Percentiles rank a stretch among this genome's conserved stretches.
These are phyloP conservation scores for Protobothrops mucrosquamatus DNA, from an alignment of 2,113 vertebrate species.

Conservation along the genomic window DNA sequence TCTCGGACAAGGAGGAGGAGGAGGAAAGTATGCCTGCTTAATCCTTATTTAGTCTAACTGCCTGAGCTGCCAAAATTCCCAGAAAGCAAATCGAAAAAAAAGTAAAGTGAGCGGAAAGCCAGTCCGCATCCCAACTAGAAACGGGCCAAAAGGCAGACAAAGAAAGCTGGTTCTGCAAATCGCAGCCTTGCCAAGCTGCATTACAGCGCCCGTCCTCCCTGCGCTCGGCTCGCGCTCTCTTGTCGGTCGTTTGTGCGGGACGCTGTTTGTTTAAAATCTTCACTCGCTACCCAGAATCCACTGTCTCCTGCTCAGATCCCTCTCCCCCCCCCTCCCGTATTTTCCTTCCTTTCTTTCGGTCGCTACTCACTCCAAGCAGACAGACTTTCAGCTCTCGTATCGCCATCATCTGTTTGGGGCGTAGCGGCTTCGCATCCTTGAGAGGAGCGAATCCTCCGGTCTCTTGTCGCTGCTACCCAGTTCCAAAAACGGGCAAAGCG, in stretches of 20 bases:
- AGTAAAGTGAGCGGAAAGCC: not conserved
- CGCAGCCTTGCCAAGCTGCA: not conserved
- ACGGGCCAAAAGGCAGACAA: not conserved
- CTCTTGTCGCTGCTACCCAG: slow-evolving; percentile 28
- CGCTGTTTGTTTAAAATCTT: not conserved
- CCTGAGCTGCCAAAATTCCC: not conserved
- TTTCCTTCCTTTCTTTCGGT: not conserved
- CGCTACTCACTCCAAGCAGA: slow-evolving; percentile 90
- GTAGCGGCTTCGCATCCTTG: slow-evolving; percentile 54
- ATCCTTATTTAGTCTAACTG: not conserved
- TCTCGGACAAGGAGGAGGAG: not conserved
- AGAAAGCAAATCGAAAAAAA: not conserved
- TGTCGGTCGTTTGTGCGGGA: not conserved
- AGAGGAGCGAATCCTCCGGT: slow-evolving; percentile 3
- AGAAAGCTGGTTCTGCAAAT: not conserved
- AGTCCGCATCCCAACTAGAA: not conserved
- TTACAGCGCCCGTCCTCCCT: not conserved
- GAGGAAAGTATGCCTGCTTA: not conserved
- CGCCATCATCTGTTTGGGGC: slow-evolving; percentile 71
- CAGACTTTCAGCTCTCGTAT: slow-evolving; percentile 97
- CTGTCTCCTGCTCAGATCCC: not conserved
- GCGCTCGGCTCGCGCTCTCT: too few species aligned
- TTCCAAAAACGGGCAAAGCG: slow-evolving; percentile 4
- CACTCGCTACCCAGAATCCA: too few species aligned
- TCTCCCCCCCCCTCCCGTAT: not conserved